Evolutionary conservation across 2,888 invertebrate species (phyloP), one percentile per base, ranked within the genome.

Genomic region (Orchestes rusci): DNA sequence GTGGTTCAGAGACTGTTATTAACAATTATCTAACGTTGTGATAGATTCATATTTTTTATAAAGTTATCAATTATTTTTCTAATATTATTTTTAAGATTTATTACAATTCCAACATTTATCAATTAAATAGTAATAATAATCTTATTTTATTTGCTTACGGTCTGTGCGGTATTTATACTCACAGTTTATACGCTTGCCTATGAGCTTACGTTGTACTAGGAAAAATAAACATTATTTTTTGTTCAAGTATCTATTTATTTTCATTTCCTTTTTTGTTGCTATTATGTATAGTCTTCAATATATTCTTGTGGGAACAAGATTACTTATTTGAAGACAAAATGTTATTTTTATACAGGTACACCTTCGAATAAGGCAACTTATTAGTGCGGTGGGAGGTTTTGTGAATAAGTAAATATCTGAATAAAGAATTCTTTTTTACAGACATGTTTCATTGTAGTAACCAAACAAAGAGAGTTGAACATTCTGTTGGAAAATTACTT

Each of bases 21-120:
- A 44, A 46, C 40, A 53, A 54, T 17, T 52, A 54, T 60, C 61
- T 63, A 62, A 63, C 59, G 58, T 57, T 64, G 63, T 64, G 63
- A 64, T 63, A 63, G 53, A 41, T n/a, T n/a, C n/a, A 23, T 23
- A 23, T 7, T 37, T 33, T 43, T 50, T 41, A 49, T 52, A 45
- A 40, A 56, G 49, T 57, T 57, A 50, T 29, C n/a, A n/a, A 47
- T 50, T 49, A 48, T 45, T 53, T 45, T 48, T 53, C 51, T 50
- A 43, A 43, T 50, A 49, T 45, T 51, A 36, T 15, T 53, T 54
- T 48, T 45, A 44, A 47, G 47, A 51, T 42, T 45, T 45, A 37
- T n/a, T 23, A 23, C 10, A 23, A 7, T 23, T 23, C 5, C 10
- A 23, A 7, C 5, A 7, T 23, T 10, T 23, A 7, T 5, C 23